Evolutionary conservation across 37 sponge, comb jelly and placozoan genomes (phyloP).

Genomic region (Beroe ovata): DNA sequence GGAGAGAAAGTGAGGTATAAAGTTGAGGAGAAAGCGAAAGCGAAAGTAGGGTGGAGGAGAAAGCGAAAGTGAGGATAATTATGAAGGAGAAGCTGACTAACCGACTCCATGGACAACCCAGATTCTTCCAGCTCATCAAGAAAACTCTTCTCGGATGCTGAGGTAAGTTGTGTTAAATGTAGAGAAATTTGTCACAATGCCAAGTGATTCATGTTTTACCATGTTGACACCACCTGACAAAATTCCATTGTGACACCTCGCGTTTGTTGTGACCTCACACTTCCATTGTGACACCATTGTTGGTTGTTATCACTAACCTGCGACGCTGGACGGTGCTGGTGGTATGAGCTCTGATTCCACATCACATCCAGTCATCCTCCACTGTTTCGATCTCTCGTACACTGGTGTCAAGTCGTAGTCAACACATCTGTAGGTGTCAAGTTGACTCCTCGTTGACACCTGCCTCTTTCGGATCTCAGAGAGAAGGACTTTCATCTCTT

Average conservation of each 20-base stretch:
- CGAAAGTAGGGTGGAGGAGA: too few relatives aligned
- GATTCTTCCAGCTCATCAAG: conserved; percentile 59
- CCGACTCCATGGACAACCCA: neutral
- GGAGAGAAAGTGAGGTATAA: too few relatives aligned
- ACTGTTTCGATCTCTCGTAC: conserved; percentile 44
- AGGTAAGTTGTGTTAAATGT: too few relatives aligned
- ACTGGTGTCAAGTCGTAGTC: conserved; percentile 23
- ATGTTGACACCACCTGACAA: too few relatives aligned
- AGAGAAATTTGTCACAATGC: too few relatives aligned
- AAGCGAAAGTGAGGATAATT: too few relatives aligned
- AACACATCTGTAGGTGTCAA: conserved; percentile 16
- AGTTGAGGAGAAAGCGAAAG: too few relatives aligned
- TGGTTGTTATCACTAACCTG: neutral
- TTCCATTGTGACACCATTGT: too few relatives aligned
- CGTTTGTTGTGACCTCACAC: too few relatives aligned
- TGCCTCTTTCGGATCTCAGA: neutral
- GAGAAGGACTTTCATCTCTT: neutral
- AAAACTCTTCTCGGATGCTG: conserved; percentile 64
- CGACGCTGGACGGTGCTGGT: neutral
- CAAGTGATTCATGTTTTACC: too few relatives aligned
- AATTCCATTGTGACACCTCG: too few relatives aligned
- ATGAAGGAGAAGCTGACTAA: too few relatives aligned
- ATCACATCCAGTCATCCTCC: conserved; percentile 10
- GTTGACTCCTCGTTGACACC: neutral
- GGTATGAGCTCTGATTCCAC: conserved; percentile 39